phyloP scores from a whole-genome alignment of 2,888 invertebrate species.

The Herminia tarsipennalis region DNA sequence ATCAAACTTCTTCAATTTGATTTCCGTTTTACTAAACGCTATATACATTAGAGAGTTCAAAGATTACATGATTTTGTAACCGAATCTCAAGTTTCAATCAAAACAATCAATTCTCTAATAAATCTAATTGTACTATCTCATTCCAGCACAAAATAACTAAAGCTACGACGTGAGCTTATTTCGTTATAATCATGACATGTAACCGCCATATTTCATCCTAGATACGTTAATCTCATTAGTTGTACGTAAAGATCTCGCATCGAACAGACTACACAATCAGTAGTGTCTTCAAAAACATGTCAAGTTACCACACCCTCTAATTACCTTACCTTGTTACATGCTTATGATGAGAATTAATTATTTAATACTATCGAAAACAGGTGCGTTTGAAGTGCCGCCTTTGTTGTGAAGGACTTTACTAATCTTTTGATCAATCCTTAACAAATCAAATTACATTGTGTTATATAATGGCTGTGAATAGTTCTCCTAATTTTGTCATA shows the following conservation, averaged over 20 bases:
- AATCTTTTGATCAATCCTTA: slow-evolving; percentile 30
- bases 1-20: too few relatives aligned
- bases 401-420: slow-evolving; percentile 30
- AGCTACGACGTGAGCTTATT: slow-evolving; percentile 16
- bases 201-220: slow-evolving; percentile 29
- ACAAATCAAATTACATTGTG: slow-evolving; percentile 17
- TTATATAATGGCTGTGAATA: neutral
- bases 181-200: slow-evolving; percentile 34
- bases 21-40: too few relatives aligned
- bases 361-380: slow-evolving; percentile 69
- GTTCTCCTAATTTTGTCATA: too few relatives aligned
- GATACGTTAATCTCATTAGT: slow-evolving; percentile 43
- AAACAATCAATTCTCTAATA: too few relatives aligned
- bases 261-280: slow-evolving; percentile 15
- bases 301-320: slow-evolving; percentile 61
- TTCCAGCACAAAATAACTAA: slow-evolving; percentile 14
- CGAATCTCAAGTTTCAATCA: too few relatives aligned
- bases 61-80: too few relatives aligned
- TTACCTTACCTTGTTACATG: slow-evolving; percentile 62
- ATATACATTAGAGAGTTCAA: too few relatives aligned
- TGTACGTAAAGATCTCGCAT: slow-evolving; percentile 30
- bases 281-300: slow-evolving; percentile 55
- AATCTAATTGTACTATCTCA: neutral
- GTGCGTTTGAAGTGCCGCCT: slow-evolving; percentile 34
- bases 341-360: slow-evolving; percentile 68